These are phyloP conservation scores for Deladenus siricidicola DNA, from an alignment of 2,888 invertebrate genomes.

Conservation along the genomic window DNA sequence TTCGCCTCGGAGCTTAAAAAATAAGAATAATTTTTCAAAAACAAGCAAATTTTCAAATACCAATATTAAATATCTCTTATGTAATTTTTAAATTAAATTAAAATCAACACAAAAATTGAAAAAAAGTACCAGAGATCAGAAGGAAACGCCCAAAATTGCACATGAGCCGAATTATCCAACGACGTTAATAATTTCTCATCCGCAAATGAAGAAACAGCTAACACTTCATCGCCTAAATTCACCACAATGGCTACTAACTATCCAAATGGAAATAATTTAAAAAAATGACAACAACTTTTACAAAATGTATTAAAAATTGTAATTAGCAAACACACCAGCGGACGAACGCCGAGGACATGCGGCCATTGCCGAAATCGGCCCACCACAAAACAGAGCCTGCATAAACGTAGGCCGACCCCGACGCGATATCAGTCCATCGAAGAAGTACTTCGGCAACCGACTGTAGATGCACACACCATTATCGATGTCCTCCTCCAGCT, in stretches of 20 bases:
- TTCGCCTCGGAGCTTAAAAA: constrained; percentile 2
- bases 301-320: no score
- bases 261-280: no score
- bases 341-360: constrained; percentile 18
- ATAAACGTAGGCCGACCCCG: not conserved
- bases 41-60: not conserved
- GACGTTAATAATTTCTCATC: constrained; percentile 16
- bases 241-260: no score
- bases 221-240: constrained; percentile 12
- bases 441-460: not conserved
- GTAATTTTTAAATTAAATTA: no score
- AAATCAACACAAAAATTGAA: not conserved
- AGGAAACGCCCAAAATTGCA: constrained; percentile 21
- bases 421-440: not conserved
- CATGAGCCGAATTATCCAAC: constrained; percentile 11
- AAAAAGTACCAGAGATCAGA: constrained; percentile 16
- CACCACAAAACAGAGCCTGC: constrained; percentile 20
- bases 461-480: not conserved
- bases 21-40: not conserved
- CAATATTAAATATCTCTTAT: no score
- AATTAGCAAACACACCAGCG: not conserved
- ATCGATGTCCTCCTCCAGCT: not conserved
- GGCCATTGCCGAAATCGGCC: constrained; percentile 23
- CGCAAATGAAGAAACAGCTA: constrained; percentile 23
- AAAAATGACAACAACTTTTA: no score